These are phyloP conservation scores for Leptarthrus brevirostris DNA, from an alignment of 2,888 invertebrate genomes.

Conservation along the genomic window DNA sequence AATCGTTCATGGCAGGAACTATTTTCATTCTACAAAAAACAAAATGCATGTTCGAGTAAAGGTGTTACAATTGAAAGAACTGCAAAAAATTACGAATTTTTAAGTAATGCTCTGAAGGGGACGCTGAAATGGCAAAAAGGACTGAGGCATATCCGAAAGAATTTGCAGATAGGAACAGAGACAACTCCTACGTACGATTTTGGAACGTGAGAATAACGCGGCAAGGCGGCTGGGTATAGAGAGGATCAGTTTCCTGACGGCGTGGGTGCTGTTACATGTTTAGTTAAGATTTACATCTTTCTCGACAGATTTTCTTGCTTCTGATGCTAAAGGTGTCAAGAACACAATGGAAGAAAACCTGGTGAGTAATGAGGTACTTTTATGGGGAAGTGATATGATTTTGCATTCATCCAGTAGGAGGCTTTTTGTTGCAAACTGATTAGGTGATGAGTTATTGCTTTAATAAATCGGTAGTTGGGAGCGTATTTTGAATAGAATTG, in stretches of 20 bases:
- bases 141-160: constrained; percentile 7
- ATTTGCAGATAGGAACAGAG: constrained; percentile 15
- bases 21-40: background rate
- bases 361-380: constrained; percentile 36
- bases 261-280: constrained; percentile 23
- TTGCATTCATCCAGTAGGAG: background rate
- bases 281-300: constrained; percentile 38
- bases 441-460: background rate
- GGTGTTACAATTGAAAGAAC: no score
- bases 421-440: background rate
- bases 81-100: no score
- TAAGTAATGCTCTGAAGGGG: background rate
- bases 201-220: constrained; percentile 21
- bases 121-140: background rate
- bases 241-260: background rate
- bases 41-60: no score
- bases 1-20: background rate
- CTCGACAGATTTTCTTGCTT: constrained; percentile 37
- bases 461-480: background rate
- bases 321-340: constrained; percentile 26
- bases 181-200: constrained; percentile 15
- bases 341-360: constrained; percentile 21
- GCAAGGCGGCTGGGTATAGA: background rate
- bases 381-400: constrained; percentile 29
- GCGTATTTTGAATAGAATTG: background rate